Base-by-base conservation (phyloP, 2,797 vertebrate genomes). In the Spinus olivaceus region DNA sequence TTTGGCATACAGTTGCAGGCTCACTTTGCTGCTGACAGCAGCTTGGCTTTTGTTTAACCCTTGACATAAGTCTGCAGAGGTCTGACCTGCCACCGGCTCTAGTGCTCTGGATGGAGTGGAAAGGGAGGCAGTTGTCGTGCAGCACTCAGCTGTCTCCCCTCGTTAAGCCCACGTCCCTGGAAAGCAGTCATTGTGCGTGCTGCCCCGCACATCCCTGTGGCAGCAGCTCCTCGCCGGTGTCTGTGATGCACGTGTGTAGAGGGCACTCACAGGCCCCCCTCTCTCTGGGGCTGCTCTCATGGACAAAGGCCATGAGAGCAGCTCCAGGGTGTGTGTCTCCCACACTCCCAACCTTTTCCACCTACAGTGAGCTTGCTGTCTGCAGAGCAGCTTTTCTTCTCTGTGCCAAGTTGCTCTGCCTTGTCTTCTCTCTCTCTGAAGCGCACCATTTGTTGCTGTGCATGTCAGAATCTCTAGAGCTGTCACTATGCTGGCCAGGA, bases 161-260 rank as follows among this genome's bases (percentile, higher is more conserved):
- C 7, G 4, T 14, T 42, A 67, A 84, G 74, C 63, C 41, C 19
- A 0, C 3, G 28, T 21, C 41, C 46, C 47, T 41, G 21, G 39
- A 24, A 59, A 76, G 51, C 39, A n/a, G 73, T 3, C 6, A 1
- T 2, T 12, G 32, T 2, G 9, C 0, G 0, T 2, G 2, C 49
- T 69, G 65, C 81, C 53, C 63, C 4, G 30, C 59, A 2, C 12
- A 10, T 39, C 72, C 42, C 64, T 12, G 53, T 2, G 2, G 35
- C 2, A 7, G 74, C 32, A 32, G 49, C 67, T 39, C 71, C 30
- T 28, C 20, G 0, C 30, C 8, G 3, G 12, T 5, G 17, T 33
- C 67, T n/a, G n/a, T 17, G 30, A 33, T 0, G 2, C 44, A 9
- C 0, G 0, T 6, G 35, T 0, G 0, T 3, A 23, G 27, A 59